A percentile compares a stretch with the other conserved stretches of the same genome.
Evolutionary conservation across 2,797 vertebrate genomes (phyloP).

Genomic region (Gymnodraco acuticeps): DNA sequence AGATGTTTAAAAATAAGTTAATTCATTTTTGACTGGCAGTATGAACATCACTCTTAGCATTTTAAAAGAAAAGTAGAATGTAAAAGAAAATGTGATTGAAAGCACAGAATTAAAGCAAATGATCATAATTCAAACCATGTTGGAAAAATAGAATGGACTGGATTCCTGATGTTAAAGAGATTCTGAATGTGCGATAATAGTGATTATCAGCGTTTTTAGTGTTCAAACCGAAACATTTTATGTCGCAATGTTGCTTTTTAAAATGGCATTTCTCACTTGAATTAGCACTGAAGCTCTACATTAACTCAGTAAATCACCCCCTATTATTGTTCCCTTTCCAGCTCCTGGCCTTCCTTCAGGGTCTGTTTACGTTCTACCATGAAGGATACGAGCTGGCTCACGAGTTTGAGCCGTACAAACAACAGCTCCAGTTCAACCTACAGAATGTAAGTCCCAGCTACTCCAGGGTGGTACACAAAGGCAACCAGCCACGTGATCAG

Average conservation of each 20-base stretch:
- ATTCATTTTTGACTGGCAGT: constrained; percentile 3
- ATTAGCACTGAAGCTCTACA: constrained; percentile 17
- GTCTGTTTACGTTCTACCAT: constrained; percentile 99
- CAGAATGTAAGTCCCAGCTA: constrained; percentile 92
- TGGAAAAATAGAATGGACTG: neutral
- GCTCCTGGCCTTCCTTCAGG: constrained; percentile 98
- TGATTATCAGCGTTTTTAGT: neutral
- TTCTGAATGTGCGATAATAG: neutral
- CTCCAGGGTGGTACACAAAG: constrained; percentile 47
- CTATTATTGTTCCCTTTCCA: constrained; percentile 74
- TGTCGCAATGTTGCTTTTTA: constrained; percentile 5
- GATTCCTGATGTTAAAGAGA: constrained; percentile 1
- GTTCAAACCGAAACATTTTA: neutral
- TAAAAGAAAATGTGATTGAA: neutral
- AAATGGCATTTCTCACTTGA: neutral
- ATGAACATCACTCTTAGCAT: neutral
- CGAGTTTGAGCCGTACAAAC: constrained; percentile 97
- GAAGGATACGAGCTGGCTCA: constrained; percentile 98
- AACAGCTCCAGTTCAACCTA: constrained; percentile 98
- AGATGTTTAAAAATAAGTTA: neutral
- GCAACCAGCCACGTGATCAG: constrained; percentile 65
- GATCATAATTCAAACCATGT: neutral
- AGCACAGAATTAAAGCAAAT: constrained; percentile 7
- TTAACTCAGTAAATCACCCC: constrained; percentile 32
- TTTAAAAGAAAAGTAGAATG: constrained; percentile 5